A percentile compares a stretch with the other conserved stretches of the same genome.
Evolutionary conservation across 2,888 invertebrate genomes (phyloP).

Genomic region (Caenorhabditis angaria): DNA sequence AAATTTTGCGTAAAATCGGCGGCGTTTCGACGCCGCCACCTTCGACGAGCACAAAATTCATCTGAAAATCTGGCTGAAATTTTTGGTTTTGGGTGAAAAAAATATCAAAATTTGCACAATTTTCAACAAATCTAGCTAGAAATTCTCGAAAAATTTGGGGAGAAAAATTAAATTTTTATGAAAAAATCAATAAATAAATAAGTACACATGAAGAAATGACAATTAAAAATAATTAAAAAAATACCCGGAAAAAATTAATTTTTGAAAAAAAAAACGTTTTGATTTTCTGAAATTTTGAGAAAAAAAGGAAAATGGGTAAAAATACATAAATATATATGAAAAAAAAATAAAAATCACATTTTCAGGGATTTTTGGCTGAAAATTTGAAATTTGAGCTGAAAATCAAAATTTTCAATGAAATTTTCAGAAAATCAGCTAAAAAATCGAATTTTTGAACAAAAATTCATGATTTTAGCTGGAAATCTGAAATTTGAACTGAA

Average conservation of each 20-base stretch:
- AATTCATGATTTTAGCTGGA: too few relatives aligned
- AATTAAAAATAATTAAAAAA: neutral
- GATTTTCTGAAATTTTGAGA: neutral
- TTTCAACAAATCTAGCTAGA: neutral
- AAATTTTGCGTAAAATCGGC: conserved; percentile 16
- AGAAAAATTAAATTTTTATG: neutral
- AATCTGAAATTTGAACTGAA: too few relatives aligned
- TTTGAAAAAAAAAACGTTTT: neutral
- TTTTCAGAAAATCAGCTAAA: too few relatives aligned
- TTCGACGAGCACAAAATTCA: neutral
- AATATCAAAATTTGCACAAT: too few relatives aligned
- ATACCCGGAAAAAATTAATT: neutral
- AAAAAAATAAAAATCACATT: neutral
- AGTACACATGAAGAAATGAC: neutral
- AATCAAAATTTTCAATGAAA: neutral
- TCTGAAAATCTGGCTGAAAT: neutral
- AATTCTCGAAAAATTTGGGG: too few relatives aligned
- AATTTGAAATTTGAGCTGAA: neutral
- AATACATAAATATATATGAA: too few relatives aligned
- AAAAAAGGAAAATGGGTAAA: neutral
- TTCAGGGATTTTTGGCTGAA: neutral
- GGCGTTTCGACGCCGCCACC: conserved; percentile 22
- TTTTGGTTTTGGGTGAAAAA: too few relatives aligned
- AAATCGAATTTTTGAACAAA: too few relatives aligned
- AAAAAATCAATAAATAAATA: neutral